Evolutionary conservation across 1,140 invertebrate genomes (phyloP).

Genomic region (Drosophila pallidifrons): DNA sequence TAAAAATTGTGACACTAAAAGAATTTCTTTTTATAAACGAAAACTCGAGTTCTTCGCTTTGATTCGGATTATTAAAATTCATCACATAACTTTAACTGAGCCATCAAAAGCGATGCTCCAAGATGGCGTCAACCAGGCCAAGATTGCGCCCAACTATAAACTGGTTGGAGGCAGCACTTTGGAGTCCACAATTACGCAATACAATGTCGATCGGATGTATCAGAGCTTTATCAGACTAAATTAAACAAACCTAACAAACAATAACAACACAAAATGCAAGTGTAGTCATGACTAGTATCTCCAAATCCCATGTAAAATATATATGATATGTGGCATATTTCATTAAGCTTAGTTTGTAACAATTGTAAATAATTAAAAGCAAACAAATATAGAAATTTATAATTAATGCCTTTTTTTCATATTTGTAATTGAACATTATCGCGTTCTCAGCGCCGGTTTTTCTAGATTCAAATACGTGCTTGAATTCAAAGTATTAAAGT

Average conservation of each 20-base stretch:
- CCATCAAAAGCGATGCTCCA: constrained; percentile 85
- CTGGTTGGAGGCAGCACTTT: constrained; percentile 88
- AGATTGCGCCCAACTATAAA: constrained; percentile 87
- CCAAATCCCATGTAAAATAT: constrained; percentile 28
- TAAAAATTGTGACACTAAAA: constrained; percentile 12
- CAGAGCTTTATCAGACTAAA: constrained; percentile 86
- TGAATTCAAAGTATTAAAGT: neutral
- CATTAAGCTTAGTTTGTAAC: constrained; percentile 37
- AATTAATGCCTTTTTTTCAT: constrained; percentile 20
- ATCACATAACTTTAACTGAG: constrained; percentile 6
- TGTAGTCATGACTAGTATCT: constrained; percentile 49
- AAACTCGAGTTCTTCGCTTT: neutral
- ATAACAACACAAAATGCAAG: neutral
- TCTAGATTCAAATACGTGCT: constrained; percentile 21
- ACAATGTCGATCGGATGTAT: constrained; percentile 88
- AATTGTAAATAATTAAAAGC: constrained; percentile 72
- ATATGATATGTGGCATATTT: constrained; percentile 68
- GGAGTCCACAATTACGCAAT: constrained; percentile 87
- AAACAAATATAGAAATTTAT: constrained; percentile 25
- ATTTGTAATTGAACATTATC: constrained; percentile 4
- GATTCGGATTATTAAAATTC: constrained; percentile 14
- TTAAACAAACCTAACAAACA: constrained; percentile 11
- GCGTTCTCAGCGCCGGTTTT: constrained; percentile 12
- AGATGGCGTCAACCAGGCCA: constrained; percentile 86
- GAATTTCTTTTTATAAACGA: too few species aligned